A percentile compares a stretch with the other conserved stretches of the same genome.
These are phyloP conservation scores for Caenorhabditis latens DNA, from an alignment of 1,140 invertebrate genomes.

Conservation along the genomic window DNA sequence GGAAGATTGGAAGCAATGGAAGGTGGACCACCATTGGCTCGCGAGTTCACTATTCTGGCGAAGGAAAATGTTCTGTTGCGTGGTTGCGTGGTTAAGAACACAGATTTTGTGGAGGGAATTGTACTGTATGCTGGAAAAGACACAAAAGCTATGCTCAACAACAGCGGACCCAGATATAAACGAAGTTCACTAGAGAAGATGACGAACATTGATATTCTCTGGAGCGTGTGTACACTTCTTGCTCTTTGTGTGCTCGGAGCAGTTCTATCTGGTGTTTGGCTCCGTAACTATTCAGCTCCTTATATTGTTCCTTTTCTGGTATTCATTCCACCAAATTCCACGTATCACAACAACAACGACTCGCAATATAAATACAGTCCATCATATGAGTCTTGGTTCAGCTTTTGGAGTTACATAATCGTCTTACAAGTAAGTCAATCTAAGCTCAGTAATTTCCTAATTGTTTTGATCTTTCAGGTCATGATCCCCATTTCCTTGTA, in stretches of 20 bases:
- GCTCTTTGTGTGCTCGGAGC: constrained; percentile 91
- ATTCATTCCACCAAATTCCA: constrained; percentile 77
- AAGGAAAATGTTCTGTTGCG: constrained; percentile 93
- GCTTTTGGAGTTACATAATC: constrained; percentile 95
- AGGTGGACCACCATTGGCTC: constrained; percentile 58
- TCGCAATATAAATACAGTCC: constrained; percentile 77
- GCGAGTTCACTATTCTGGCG: constrained; percentile 58
- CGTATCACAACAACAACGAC: constrained; percentile 60
- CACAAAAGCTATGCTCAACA: constrained; percentile 97
- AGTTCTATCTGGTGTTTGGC: constrained; percentile 78
- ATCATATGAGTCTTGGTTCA: constrained; percentile 86
- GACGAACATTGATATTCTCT: constrained; percentile 95
- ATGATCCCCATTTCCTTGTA: constrained; percentile 97
- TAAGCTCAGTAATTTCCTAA: background rate
- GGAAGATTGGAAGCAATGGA: constrained; percentile 60
- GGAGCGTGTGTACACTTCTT: constrained; percentile 93
- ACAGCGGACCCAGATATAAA: constrained; percentile 94
- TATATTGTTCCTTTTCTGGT: constrained; percentile 34
- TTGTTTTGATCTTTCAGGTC: constrained; percentile 81
- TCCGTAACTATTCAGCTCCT: constrained; percentile 59
- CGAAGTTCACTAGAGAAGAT: constrained; percentile 88
- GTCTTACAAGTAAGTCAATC: constrained; percentile 85
- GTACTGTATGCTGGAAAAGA: constrained; percentile 97
- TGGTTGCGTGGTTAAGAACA: constrained; percentile 94
- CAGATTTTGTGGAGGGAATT: constrained; percentile 92